Evolutionary conservation across 1,140 invertebrate genomes (phyloP).

Genomic region (Eupeodes corollae): DNA sequence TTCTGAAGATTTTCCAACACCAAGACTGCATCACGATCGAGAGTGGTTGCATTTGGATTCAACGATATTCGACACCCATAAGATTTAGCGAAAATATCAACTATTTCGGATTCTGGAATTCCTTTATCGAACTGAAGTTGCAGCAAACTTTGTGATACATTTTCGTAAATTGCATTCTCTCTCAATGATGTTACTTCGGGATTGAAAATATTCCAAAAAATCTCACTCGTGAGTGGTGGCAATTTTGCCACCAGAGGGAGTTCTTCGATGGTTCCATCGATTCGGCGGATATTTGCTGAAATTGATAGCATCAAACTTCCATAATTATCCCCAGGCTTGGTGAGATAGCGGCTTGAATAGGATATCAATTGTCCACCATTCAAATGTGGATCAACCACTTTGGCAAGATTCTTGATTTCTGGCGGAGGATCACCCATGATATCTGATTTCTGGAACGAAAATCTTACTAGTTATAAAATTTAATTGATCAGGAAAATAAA

Average conservation of each 20-base stretch:
- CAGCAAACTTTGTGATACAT: conserved; percentile 39
- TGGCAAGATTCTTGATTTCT: conserved; percentile 18
- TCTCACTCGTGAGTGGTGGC: conserved; percentile 44
- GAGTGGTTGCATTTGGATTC: conserved; percentile 25
- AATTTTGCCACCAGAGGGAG: conserved; percentile 46
- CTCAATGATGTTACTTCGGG: conserved; percentile 46
- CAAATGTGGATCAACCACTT: conserved; percentile 23
- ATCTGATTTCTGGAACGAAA: no score
- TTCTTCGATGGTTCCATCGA: conserved; percentile 23
- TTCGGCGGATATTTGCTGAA: conserved; percentile 14
- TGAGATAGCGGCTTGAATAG: conserved; percentile 31
- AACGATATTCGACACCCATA: conserved; percentile 43
- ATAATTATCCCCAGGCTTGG: conserved; percentile 48
- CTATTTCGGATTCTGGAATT: conserved; percentile 30
- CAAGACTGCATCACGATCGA: conserved; percentile 45
- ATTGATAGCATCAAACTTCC: conserved; percentile 45
- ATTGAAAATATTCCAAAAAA: conserved; percentile 44
- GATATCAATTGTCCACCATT: conserved; percentile 16
- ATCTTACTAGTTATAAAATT: no score
- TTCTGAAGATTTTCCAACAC: conserved; percentile 46
- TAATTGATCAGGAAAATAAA: no score
- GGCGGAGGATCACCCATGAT: conserved; percentile 6
- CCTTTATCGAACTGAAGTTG: conserved; percentile 41
- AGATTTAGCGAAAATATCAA: conserved; percentile 41
- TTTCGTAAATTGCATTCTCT: conserved; percentile 45